Percentiles rank a stretch among this genome's conserved stretches.
phyloP scores from a whole-genome alignment of 2,797 vertebrate species.

The Phrynocephalus guinanensis region DNA sequence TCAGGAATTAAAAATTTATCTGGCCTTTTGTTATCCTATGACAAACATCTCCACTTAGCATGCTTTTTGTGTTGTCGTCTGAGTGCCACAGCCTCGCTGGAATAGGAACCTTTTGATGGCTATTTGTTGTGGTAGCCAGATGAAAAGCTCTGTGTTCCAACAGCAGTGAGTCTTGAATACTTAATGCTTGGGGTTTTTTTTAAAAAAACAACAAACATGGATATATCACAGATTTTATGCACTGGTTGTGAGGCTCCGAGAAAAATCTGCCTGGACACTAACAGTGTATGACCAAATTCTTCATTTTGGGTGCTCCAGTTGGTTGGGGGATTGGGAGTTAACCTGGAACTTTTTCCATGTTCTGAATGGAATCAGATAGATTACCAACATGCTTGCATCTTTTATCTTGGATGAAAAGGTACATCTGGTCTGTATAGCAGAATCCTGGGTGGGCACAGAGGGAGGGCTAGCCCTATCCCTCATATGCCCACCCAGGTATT shows the following conservation, averaged over 20 bases:
- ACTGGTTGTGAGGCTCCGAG: neutral
- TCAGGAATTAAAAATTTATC: constrained; percentile 1
- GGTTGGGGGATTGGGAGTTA: neutral
- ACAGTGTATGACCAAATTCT: too few species aligned
- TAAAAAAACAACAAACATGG: neutral
- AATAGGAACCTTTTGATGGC: neutral
- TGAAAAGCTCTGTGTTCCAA: neutral
- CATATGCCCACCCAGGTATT: too few species aligned
- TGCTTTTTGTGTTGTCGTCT: neutral
- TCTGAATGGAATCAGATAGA: neutral
- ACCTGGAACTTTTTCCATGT: neutral
- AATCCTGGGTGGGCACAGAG: too few species aligned
- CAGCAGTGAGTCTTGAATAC: neutral
- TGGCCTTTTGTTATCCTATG: neutral
- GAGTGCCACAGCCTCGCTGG: neutral
- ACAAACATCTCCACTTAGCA: neutral
- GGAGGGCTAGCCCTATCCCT: too few species aligned
- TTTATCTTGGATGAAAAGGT: neutral
- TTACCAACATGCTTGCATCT: neutral
- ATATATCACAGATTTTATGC: neutral
- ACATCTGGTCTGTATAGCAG: too few species aligned
- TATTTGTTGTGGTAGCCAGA: neutral
- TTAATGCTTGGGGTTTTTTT: neutral
- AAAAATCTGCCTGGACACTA: neutral
- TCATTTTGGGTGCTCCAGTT: neutral